phyloP scores from a whole-genome alignment of 1,140 invertebrate genomes.

The Carposina sasakii region DNA sequence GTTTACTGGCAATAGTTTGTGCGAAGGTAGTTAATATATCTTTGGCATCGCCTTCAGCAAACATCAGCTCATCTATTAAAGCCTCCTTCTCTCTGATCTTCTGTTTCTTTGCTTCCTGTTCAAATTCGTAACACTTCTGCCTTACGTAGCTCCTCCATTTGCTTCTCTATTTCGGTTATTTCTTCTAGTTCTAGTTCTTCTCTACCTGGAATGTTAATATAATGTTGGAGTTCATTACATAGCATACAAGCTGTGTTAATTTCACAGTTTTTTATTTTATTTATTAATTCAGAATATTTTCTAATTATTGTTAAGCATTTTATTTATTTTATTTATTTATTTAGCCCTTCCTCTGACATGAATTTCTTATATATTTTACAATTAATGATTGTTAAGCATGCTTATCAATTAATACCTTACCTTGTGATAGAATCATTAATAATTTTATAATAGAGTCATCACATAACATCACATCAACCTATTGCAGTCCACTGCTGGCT shows the following conservation, averaged over 20 bases:
- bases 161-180: conserved; percentile 88
- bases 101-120: conserved; percentile 84
- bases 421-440: too few relatives aligned
- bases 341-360: too few relatives aligned
- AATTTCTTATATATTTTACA: too few relatives aligned
- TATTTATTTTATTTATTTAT: too few relatives aligned
- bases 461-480: too few relatives aligned
- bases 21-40: conserved; percentile 91
- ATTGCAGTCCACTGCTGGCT: too few relatives aligned
- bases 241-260: neutral
- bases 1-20: conserved; percentile 77
- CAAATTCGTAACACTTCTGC: conserved; percentile 76
- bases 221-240: neutral
- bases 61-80: conserved; percentile 95
- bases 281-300: too few relatives aligned
- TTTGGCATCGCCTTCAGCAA: conserved; percentile 89
- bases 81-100: conserved; percentile 91
- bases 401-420: too few relatives aligned
- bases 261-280: too few relatives aligned
- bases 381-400: too few relatives aligned
- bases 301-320: too few relatives aligned
- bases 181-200: conserved; percentile 89
- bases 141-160: conserved; percentile 78
- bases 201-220: conserved; percentile 56
- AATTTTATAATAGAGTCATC: too few relatives aligned